Evolutionary conservation across 2,113 vertebrate species (phyloP).

Genomic region (Etheostoma spectabile): DNA sequence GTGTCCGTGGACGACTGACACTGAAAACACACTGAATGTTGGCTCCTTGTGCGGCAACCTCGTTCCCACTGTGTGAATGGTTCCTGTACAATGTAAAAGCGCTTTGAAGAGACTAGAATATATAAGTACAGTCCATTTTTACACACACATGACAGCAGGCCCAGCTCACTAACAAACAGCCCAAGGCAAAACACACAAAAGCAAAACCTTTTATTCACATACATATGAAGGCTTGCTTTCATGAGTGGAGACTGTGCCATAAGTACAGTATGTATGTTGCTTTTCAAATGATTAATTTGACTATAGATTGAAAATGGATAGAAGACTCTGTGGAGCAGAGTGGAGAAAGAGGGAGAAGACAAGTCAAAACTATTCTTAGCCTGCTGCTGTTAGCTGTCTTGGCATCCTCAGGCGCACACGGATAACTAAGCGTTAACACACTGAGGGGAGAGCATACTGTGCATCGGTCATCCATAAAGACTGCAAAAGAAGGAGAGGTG

Average conservation of each 20-base stretch:
- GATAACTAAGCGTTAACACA: neutral
- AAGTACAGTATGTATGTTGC: neutral
- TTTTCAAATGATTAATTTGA: conserved; percentile 31
- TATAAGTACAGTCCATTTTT: too few relatives aligned
- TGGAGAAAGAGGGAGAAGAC: conserved; percentile 44
- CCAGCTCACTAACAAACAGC: conserved; percentile 51
- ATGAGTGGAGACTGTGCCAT: neutral
- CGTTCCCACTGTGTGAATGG: too few relatives aligned
- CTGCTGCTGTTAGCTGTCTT: conserved; percentile 68
- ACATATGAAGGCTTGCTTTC: conserved; percentile 15
- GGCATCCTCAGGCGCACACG: conserved; percentile 46
- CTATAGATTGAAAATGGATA: conserved; percentile 23
- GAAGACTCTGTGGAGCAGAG: conserved; percentile 44
- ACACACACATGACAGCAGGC: conserved; percentile 18
- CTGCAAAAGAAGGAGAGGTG: conserved; percentile 24
- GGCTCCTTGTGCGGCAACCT: too few relatives aligned
- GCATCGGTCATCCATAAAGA: conserved; percentile 49
- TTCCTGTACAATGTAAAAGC: too few relatives aligned
- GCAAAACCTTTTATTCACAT: conserved; percentile 45
- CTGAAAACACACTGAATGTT: too few relatives aligned
- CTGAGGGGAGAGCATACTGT: conserved; percentile 18
- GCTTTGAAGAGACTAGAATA: too few relatives aligned
- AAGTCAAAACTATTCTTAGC: conserved; percentile 72
- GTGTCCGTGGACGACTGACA: too few relatives aligned
- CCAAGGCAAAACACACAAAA: conserved; percentile 41